Base-by-base conservation (phyloP, 1,140 invertebrate species). In the Zaprionus kolodkinae region DNA sequence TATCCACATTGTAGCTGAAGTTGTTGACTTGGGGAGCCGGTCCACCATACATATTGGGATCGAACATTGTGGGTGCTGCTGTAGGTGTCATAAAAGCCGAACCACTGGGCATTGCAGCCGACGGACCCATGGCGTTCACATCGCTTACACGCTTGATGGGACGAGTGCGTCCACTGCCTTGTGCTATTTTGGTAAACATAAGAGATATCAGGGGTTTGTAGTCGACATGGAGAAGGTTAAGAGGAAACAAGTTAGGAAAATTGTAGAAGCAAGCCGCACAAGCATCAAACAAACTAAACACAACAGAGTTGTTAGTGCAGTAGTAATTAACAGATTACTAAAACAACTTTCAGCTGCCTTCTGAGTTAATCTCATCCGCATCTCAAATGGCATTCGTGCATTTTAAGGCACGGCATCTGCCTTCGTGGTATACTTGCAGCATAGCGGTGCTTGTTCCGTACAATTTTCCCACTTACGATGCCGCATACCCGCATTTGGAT, bases 141-240 rank as follows among this genome's bases (percentile, higher is more conserved):
- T 95, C 95, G 80, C 94, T 95, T 9, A 95, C 95, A 9, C 94
- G 92, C 88, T 95, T 95, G 0, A 94, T 91, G 86, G 95, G 95
- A 13, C 94, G 87, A 11, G 91, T 92, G 15, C 83, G 83, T 38
- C 92, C 93, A 56, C 78, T 81, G 61, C 79, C 89, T 83, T 79
- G 70, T 36, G 81, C 84, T 91, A 88, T 83, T 81, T 89, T 43
- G 6, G 66, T 63, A 36, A 62, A 43, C 50, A 56, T 55, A 54
- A 59, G 35, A 71, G 15, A 77, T 45, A 30, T 45, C 13, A 48
- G 25, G 7, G 33, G 33, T 43, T 64, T 55, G 66, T 66, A 56
- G 52, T 25, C 21, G 45, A n/a, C 38, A 25, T 30, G 15, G 11
- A 33, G 52, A 30, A 11, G 30, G 15, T 15, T 52, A 17, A 45